A percentile compares a stretch with the other conserved stretches of the same genome.
These are phyloP conservation scores for Agrotis segetum DNA, from an alignment of 2,888 invertebrate species.

Conservation along the genomic window DNA sequence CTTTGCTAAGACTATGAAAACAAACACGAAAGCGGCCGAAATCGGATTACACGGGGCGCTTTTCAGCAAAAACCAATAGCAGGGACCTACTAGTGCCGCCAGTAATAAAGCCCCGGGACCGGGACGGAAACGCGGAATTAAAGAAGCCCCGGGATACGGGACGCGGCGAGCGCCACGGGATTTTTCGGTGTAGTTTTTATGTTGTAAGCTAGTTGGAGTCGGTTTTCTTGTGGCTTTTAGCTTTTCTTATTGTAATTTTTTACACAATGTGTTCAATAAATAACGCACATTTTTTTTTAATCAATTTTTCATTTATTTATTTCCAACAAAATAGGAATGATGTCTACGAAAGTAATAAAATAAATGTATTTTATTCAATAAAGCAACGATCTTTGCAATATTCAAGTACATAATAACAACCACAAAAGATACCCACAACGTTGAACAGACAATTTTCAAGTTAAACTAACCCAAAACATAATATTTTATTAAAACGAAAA, in stretches of 20 bases:
- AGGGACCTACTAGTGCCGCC: constrained; percentile 59
- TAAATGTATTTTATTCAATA: no score
- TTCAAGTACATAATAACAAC: neutral
- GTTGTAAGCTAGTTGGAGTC: constrained; percentile 17
- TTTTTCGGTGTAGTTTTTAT: constrained; percentile 40
- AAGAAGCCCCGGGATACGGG: constrained; percentile 47
- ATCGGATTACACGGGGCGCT: constrained; percentile 74
- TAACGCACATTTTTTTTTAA: no score
- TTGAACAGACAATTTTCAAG: neutral
- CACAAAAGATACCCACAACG: neutral
- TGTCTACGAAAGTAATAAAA: no score
- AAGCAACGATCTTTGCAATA: no score
- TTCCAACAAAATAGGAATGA: no score
- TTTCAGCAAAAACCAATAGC: constrained; percentile 71
- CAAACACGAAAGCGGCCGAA: constrained; percentile 71
- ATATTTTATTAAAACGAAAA: constrained; percentile 28
- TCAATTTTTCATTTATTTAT: no score
- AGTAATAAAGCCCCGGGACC: constrained; percentile 50
- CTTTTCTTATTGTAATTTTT: neutral
- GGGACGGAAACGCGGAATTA: constrained; percentile 62
- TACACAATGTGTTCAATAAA: no score
- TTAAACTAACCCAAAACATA: constrained; percentile 9
- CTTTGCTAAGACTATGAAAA: constrained; percentile 71
- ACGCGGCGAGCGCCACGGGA: constrained; percentile 18
- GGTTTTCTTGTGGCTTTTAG: constrained; percentile 16